A percentile compares a stretch with the other conserved stretches of the same genome.
These are phyloP conservation scores for Orestias chungarensis DNA, from an alignment of 2,797 vertebrate genomes.

Conservation along the genomic window DNA sequence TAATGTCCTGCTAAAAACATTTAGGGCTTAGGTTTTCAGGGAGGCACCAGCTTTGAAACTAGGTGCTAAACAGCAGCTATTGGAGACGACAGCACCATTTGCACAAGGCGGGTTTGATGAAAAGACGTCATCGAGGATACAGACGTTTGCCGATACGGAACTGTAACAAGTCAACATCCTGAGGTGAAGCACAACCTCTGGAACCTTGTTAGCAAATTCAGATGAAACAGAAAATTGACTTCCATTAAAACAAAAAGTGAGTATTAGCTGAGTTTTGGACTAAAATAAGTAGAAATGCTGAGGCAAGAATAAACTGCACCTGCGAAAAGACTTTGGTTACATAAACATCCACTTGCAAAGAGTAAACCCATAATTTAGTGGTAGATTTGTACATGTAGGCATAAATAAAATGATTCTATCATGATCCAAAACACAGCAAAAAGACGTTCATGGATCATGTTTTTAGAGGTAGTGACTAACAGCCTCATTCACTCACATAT, in stretches of 20 bases:
- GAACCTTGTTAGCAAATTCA: neutral
- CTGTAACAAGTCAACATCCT: neutral
- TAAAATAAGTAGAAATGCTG: neutral
- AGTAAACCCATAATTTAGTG: neutral
- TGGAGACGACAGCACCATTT: neutral
- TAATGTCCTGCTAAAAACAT: neutral
- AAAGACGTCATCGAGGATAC: neutral
- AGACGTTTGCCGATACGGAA: neutral
- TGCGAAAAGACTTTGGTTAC: neutral
- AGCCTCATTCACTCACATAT: neutral
- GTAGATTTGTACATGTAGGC: neutral
- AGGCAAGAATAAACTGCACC: neutral
- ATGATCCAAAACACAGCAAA: neutral
- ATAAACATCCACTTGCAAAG: constrained; percentile 3
- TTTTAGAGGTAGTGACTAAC: neutral
- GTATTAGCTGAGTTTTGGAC: neutral
- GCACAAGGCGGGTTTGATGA: neutral
- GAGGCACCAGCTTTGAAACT: neutral
- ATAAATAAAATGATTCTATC: neutral
- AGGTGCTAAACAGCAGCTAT: neutral
- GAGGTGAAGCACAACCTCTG: neutral
- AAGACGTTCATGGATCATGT: neutral
- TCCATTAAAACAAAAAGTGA: neutral
- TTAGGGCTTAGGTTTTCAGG: neutral
- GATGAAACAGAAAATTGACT: neutral